Percentiles rank a stretch among this genome's conserved stretches.
Evolutionary conservation across 2,888 invertebrate genomes (phyloP).

Genomic region (Phyllotreta striolata): DNA sequence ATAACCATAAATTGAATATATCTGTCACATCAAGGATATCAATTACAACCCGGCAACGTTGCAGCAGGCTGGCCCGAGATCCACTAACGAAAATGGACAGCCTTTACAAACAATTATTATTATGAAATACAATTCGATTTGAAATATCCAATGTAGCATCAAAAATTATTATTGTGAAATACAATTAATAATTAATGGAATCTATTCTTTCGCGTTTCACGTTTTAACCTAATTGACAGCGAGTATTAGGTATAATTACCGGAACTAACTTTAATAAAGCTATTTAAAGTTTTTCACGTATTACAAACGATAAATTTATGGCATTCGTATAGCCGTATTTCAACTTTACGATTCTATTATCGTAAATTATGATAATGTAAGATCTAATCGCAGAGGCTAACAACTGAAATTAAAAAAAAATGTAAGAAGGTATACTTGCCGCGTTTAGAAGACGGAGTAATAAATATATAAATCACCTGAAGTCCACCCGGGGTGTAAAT

Average conservation of each 20-base stretch:
- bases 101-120: too few species aligned
- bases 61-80: too few species aligned
- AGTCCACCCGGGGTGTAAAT: too few species aligned
- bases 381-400: constrained; percentile 9
- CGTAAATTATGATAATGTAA: constrained; percentile 17
- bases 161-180: too few species aligned
- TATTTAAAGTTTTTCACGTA: constrained; percentile 1
- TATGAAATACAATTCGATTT: too few species aligned
- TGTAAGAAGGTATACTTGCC: not conserved
- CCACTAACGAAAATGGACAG: too few species aligned
- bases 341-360: constrained; percentile 27
- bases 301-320: constrained; percentile 16
- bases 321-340: constrained; percentile 15
- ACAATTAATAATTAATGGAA: not conserved
- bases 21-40: too few species aligned
- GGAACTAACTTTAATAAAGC: constrained; percentile 7
- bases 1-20: too few species aligned
- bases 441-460: too few species aligned
- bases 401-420: constrained; percentile 10
- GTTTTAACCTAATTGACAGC: not conserved
- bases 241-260: not conserved
- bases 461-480: too few species aligned
- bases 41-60: too few species aligned
- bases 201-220: not conserved
- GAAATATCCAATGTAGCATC: too few species aligned